phyloP scores from a whole-genome alignment of 1,140 invertebrate species.

The Heliconius melpomene region DNA sequence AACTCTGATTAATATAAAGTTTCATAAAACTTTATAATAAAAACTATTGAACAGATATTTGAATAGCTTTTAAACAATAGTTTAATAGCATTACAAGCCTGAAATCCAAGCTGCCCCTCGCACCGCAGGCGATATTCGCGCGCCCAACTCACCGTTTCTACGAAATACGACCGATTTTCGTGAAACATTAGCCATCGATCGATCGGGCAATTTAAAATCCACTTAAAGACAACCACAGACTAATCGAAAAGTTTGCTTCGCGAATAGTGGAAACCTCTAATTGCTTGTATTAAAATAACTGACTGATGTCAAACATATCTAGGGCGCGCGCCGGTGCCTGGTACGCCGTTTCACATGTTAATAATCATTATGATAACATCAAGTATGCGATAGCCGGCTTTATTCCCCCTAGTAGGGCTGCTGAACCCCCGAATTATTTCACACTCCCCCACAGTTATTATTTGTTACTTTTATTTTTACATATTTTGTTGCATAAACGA shows the following conservation, averaged over 20 bases:
- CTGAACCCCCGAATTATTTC: conserved; percentile 21
- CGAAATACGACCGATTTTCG: conserved; percentile 48
- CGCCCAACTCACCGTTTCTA: neutral
- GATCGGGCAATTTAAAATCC: conserved; percentile 75
- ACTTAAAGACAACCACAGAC: conserved; percentile 76
- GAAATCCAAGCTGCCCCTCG: neutral
- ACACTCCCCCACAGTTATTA: neutral
- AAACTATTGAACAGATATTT: conserved; percentile 17
- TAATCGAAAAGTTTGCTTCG: conserved; percentile 75
- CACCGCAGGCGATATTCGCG: conserved; percentile 25
- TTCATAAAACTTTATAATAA: conserved; percentile 25
- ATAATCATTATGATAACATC: conserved; percentile 79
- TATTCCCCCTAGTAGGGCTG: conserved; percentile 52
- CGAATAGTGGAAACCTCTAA: conserved; percentile 68
- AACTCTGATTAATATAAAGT: conserved; percentile 2
- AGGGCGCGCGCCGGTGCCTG: conserved; percentile 65
- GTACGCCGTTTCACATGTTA: conserved; percentile 75
- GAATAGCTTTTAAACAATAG: conserved; percentile 28
- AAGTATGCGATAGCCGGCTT: conserved; percentile 74
- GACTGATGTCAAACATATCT: conserved; percentile 78
- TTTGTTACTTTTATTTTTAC: conserved; percentile 6
- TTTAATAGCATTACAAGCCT: conserved; percentile 20
- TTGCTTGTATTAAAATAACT: conserved; percentile 80
- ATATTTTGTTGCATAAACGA: neutral
- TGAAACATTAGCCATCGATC: conserved; percentile 52